Evolutionary conservation across 2,888 invertebrate species (phyloP), one percentile per base, ranked within the genome.

Genomic region (Tachina fera): DNA sequence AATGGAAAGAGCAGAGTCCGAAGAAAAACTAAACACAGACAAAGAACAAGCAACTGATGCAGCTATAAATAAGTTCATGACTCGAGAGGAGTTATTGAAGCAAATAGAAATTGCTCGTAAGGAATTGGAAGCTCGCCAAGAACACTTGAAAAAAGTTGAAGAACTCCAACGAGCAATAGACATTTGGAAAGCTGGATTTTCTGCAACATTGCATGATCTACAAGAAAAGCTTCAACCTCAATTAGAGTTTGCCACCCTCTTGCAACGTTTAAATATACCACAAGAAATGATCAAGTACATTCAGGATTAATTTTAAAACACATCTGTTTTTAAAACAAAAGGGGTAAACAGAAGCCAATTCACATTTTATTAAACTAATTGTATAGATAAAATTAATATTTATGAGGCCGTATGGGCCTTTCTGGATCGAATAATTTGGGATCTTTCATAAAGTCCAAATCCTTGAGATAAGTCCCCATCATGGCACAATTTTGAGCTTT

Each of bases 371-470:
- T 56, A 31, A 68, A 53, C 9, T n/a, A 67, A 39, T 41, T 60
- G 31, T 31, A 31, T 6, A 19, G 11, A 5, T 43, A 22, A n/a
- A n/a, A 49, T 92, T 95, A 96, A 93, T 96, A 96, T 92, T 96
- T 95, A 92, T 98, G 97, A 10, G 96, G 95, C 88, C 96, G 94
- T 56, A 96, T 93, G 8, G 98, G 98, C 88, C 95, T 95, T 89
- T 98, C 96, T 0, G 97, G 96, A 91, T 99, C 96, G 93, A 97
- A 99, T 51, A 99, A 93, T 91, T 96, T 96, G 3, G 99, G 99
- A 93, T 99, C 99, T 84, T 96, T 95, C 8, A 96, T 91, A 91
- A 96, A 99, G 68, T 94, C 94, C 14, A 96, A 94, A 83, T 97
- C 95, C 92, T 98, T 99, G 79, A 96, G 94, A 90, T 96, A 96